A percentile compares a stretch with the other conserved stretches of the same genome.
Evolutionary conservation across 2,797 vertebrate species (phyloP).

Genomic region (Helicolenus hilgendorfi): DNA sequence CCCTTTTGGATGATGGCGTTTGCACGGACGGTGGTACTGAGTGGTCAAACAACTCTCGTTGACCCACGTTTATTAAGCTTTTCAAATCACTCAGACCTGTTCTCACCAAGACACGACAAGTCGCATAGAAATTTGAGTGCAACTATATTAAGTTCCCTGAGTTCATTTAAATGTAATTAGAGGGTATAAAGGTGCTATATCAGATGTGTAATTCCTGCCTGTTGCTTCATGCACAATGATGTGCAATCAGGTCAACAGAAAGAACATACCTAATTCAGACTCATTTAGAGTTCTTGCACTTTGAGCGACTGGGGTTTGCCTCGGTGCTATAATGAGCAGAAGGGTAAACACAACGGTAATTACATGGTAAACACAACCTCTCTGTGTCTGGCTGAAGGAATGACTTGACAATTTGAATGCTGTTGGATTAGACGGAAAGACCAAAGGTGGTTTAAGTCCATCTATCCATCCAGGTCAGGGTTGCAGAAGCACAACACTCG

Average conservation of each 20-base stretch:
- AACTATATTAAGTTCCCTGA: not conserved
- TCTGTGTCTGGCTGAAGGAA: conserved; percentile 1
- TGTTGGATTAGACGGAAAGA: not conserved
- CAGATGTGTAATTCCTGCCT: not conserved
- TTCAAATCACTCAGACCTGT: not conserved
- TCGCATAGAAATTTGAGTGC: not conserved
- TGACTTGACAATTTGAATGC: not conserved
- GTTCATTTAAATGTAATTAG: conserved; percentile 9
- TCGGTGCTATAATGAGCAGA: conserved; percentile 5
- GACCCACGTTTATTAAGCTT: not conserved
- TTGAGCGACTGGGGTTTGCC: not conserved
- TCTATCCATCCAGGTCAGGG: not conserved
- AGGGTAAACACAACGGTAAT: too few species aligned
- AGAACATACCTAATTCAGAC: not conserved
- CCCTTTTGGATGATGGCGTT: too few species aligned
- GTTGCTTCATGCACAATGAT: conserved; percentile 18
- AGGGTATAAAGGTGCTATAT: not conserved
- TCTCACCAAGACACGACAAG: not conserved
- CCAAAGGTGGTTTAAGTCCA: not conserved
- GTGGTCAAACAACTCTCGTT: too few species aligned
- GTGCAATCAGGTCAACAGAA: not conserved
- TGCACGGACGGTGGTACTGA: too few species aligned
- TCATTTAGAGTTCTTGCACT: not conserved
- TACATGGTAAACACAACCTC: conserved; percentile 17
- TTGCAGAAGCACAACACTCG: not conserved